Conservation (phyloP, 92 coral and sea anemone genomes). For the Porites lobata region DNA sequence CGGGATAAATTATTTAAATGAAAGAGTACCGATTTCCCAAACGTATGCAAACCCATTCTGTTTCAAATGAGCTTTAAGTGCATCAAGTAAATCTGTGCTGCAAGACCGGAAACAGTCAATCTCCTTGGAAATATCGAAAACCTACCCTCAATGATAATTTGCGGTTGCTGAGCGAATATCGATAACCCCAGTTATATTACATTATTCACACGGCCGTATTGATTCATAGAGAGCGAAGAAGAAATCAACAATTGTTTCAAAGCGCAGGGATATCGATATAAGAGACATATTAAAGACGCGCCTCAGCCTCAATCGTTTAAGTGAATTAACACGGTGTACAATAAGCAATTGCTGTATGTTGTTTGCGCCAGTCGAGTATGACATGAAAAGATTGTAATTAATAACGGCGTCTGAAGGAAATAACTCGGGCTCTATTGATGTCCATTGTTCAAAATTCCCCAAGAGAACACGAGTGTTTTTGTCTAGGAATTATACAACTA, state of each 20-base stretch:
- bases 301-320: neutral
- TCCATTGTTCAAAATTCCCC: conserved; percentile 23
- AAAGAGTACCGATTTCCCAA: neutral
- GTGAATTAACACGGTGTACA: conserved; percentile 33
- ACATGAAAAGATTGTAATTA: conserved; percentile 10
- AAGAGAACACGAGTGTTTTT: conserved; percentile 15
- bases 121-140: neutral
- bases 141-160: neutral
- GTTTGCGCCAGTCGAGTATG: neutral
- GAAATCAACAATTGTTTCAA: neutral
- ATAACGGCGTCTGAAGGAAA: conserved; percentile 15
- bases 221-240: neutral
- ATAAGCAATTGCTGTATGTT: conserved; percentile 21
- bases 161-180: neutral
- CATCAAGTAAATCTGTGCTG: too few relatives aligned
- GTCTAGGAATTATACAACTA: neutral
- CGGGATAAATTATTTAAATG: conserved; percentile 9
- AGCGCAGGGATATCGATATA: neutral
- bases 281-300: neutral
- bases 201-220: neutral
- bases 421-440: conserved; percentile 14
- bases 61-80: neutral
- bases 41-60: neutral
- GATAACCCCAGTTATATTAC: conserved; percentile 6
- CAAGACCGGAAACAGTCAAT: conserved; percentile 10